Percentiles rank a stretch among this genome's conserved stretches.
Evolutionary conservation across 2,888 invertebrate genomes (phyloP).

Genomic region (Yponomeuta plumbellus): DNA sequence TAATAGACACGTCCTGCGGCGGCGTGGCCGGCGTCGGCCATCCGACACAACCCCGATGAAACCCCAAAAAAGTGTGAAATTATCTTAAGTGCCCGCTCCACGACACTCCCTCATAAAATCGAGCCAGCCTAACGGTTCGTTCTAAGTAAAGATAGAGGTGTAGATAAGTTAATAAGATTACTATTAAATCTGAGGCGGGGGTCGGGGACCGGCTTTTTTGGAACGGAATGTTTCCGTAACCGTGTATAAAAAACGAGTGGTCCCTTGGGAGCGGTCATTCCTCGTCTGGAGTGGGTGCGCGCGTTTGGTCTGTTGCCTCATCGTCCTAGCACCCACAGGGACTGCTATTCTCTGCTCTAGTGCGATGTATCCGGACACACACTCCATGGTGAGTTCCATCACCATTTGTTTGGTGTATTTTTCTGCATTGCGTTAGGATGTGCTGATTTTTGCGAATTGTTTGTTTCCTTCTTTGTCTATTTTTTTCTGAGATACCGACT

Average conservation of each 20-base stretch:
- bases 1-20: slow-evolving; percentile 39
- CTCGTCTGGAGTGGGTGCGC: slow-evolving; percentile 59
- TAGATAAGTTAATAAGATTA: slow-evolving; percentile 75
- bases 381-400: not conserved
- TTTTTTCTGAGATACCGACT: not conserved
- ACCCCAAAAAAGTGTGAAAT: slow-evolving; percentile 72
- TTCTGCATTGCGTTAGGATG: not conserved
- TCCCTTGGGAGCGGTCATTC: slow-evolving; percentile 69
- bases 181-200: slow-evolving; percentile 57
- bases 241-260: slow-evolving; percentile 72
- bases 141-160: slow-evolving; percentile 72
- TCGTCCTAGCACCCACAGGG: not conserved
- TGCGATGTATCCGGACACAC: slow-evolving; percentile 4
- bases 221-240: slow-evolving; percentile 69
- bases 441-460: not conserved
- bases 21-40: slow-evolving; percentile 23
- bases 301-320: not conserved
- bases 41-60: slow-evolving; percentile 44
- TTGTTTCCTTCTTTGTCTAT: not conserved
- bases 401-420: not conserved
- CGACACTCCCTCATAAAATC: slow-evolving; percentile 60
- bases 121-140: slow-evolving; percentile 67
- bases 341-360: not conserved
- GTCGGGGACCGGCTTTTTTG: slow-evolving; percentile 68
- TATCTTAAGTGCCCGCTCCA: slow-evolving; percentile 68